Conservation (phyloP, 2,113 vertebrate genomes). For the Notarius lentiginosus region DNA sequence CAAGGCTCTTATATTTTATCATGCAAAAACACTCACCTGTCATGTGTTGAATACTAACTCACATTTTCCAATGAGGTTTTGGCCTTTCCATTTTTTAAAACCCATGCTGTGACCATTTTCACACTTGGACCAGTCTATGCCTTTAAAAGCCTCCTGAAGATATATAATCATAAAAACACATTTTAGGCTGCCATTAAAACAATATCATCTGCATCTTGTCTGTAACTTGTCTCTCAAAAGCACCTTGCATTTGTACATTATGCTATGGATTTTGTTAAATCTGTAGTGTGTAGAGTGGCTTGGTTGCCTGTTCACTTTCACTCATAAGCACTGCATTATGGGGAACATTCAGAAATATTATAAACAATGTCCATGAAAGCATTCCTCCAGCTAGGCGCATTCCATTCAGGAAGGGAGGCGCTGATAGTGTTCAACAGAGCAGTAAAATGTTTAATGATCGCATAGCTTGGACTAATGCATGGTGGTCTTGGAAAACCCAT, state of each 20-base stretch:
- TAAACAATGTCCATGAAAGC: constrained; percentile 5
- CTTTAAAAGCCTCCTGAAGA: neutral
- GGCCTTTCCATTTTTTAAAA: neutral
- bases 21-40: neutral
- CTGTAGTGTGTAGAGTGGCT: neutral
- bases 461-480: neutral
- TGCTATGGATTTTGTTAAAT: neutral
- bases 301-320: neutral
- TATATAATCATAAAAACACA: neutral
- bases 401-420: neutral
- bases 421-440: neutral
- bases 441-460: neutral
- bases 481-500: neutral
- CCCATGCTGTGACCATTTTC: neutral
- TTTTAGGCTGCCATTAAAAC: neutral
- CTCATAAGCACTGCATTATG: neutral
- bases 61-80: neutral
- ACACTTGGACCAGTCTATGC: neutral
- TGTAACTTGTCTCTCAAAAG: too few species aligned
- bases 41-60: neutral
- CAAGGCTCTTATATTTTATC: neutral
- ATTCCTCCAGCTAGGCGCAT: neutral
- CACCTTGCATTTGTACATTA: neutral
- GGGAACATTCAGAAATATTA: neutral
- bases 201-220: neutral